These are phyloP conservation scores for Neodontobutis hainanensis DNA, from an alignment of 2,113 vertebrate genomes.

Conservation along the genomic window DNA sequence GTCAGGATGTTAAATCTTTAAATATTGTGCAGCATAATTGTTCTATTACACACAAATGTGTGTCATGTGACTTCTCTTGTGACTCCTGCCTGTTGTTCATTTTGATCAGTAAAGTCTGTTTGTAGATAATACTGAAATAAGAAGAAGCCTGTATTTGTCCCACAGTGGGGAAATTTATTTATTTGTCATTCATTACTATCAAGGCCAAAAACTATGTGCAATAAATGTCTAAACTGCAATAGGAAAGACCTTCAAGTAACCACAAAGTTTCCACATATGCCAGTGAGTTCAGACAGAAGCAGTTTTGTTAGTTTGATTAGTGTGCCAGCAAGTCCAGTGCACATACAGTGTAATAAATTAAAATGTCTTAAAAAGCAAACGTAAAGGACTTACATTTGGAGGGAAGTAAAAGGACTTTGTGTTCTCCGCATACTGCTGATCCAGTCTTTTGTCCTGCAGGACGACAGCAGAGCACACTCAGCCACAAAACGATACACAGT, in stretches of 20 bases:
- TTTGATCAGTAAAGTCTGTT: too few species aligned
- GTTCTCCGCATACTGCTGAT: conserved; percentile 92
- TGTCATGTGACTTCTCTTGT: too few species aligned
- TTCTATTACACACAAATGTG: too few species aligned
- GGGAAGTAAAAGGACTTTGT: conserved; percentile 85
- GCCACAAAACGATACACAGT: background rate
- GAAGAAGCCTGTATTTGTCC: too few species aligned
- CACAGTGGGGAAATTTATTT: too few species aligned
- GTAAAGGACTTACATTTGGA: conserved; percentile 84
- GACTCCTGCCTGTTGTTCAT: too few species aligned
- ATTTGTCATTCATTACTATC: too few species aligned
- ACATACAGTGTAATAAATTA: background rate
- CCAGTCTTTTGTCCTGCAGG: conserved; percentile 92
- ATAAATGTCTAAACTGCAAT: too few species aligned
- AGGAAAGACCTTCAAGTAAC: background rate
- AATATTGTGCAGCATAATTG: too few species aligned
- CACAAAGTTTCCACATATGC: background rate
- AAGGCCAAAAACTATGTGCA: too few species aligned
- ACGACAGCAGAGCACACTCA: conserved; percentile 1
- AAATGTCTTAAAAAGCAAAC: background rate
- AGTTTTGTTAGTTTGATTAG: conserved; percentile 54
- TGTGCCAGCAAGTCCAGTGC: conserved; percentile 41
- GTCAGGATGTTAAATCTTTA: too few species aligned
- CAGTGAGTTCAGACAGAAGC: conserved; percentile 18
- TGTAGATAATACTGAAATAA: too few species aligned